These are phyloP conservation scores for Protodeltote pygarga DNA, from an alignment of 2,888 invertebrate species.

Conservation along the genomic window DNA sequence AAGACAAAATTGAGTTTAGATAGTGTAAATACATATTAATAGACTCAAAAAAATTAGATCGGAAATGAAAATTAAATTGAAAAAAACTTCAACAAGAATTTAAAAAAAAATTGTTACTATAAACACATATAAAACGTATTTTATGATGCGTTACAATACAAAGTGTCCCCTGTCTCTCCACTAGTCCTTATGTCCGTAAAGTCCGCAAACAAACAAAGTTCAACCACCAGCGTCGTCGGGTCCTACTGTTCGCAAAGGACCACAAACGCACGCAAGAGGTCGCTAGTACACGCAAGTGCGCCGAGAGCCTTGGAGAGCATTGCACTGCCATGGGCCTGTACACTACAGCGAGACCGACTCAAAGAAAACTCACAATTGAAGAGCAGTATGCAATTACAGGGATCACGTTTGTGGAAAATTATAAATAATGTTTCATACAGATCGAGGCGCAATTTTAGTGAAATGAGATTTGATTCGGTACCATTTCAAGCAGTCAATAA, in stretches of 20 bases:
- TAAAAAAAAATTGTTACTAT: not conserved
- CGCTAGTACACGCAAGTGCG: conserved; percentile 19
- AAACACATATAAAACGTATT: no score
- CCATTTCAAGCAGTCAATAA: no score
- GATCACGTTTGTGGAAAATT: conserved; percentile 26
- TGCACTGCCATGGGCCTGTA: conserved; percentile 25
- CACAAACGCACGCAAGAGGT: conserved; percentile 1
- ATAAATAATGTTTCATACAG: conserved; percentile 8
- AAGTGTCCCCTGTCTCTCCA: conserved; percentile 2
- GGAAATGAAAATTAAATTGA: no score
- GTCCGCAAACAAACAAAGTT: conserved; percentile 10
- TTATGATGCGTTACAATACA: not conserved
- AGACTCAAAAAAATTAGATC: no score
- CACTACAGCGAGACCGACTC: no score
- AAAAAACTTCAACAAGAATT: not conserved
- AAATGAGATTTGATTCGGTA: no score
- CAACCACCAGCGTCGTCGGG: not conserved
- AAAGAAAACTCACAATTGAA: conserved; percentile 39
- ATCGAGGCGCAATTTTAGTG: conserved; percentile 1
- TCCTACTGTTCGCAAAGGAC: not conserved
- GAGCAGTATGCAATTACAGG: conserved; percentile 36
- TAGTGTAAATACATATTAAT: no score
- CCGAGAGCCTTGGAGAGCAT: conserved; percentile 21
- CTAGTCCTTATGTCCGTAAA: conserved; percentile 3
- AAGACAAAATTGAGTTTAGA: no score